Evolutionary conservation across 2,113 vertebrate genomes (phyloP).

Genomic region (Forbesichthys agassizii): DNA sequence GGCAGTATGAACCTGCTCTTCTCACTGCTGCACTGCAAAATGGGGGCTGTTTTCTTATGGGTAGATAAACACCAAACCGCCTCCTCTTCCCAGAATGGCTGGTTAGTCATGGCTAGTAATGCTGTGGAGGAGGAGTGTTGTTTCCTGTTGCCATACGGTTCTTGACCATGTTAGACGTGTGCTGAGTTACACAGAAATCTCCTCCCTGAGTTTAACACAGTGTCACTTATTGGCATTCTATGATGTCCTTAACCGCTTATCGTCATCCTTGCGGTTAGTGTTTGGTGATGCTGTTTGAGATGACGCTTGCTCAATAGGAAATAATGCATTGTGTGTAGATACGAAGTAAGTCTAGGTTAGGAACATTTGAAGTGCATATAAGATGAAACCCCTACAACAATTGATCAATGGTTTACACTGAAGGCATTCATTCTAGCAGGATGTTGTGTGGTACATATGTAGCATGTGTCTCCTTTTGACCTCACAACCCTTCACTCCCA

Average conservation of each 20-base stretch:
- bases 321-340: no score
- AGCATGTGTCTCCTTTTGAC: background rate
- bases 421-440: background rate
- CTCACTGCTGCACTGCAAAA: constrained; percentile 35
- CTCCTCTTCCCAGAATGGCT: constrained; percentile 77
- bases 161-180: constrained; percentile 59
- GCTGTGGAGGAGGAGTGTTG: constrained; percentile 66
- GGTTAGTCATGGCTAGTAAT: constrained; percentile 73
- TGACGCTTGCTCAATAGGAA: no score
- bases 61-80: constrained; percentile 66
- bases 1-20: constrained; percentile 5
- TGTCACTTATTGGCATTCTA: background rate
- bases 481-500: constrained; percentile 46
- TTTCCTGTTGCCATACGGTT: constrained; percentile 65
- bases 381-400: background rate
- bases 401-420: background rate
- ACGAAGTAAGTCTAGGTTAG: no score
- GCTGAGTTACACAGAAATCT: constrained; percentile 25
- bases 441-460: background rate
- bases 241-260: background rate
- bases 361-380: no score
- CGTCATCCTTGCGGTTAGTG: background rate
- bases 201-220: constrained; percentile 1
- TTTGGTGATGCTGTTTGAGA: background rate
- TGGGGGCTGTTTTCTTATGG: constrained; percentile 59